Conservation (phyloP, 2,113 vertebrate genomes). For the Nycticebus coucang region DNA sequence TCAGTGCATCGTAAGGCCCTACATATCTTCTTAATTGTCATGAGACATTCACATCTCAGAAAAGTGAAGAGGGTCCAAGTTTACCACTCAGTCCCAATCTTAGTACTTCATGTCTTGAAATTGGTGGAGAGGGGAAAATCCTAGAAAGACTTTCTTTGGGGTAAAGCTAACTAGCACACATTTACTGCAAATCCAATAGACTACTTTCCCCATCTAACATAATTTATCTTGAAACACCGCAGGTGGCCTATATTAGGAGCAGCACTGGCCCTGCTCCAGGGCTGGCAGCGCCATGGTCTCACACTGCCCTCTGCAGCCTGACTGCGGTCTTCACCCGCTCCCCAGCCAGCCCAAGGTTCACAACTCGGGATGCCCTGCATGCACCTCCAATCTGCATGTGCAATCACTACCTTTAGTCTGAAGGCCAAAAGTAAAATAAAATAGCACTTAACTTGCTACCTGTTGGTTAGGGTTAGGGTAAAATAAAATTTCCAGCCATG, state of each 20-base stretch:
- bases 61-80: slow-evolving; percentile 72
- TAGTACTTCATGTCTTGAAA: slow-evolving; percentile 60
- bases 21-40: slow-evolving; percentile 75
- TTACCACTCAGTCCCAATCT: slow-evolving; percentile 64
- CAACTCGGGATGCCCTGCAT: slow-evolving; percentile 69
- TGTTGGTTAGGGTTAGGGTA: background rate
- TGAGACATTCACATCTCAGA: slow-evolving; percentile 37
- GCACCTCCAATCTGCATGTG: background rate
- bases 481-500: background rate
- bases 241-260: slow-evolving; percentile 80
- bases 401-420: background rate
- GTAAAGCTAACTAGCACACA: slow-evolving; percentile 70
- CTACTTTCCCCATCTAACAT: slow-evolving; percentile 53
- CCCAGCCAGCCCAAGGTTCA: slow-evolving; percentile 73
- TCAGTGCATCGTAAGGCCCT: slow-evolving; percentile 63
- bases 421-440: slow-evolving; percentile 16
- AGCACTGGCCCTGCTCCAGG: background rate
- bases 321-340: background rate
- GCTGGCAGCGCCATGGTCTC: slow-evolving; percentile 80
- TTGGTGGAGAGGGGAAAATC: background rate
- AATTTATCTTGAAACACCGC: slow-evolving; percentile 71
- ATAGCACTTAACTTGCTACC: background rate
- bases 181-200: slow-evolving; percentile 75
- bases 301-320: slow-evolving; percentile 93
- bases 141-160: slow-evolving; percentile 74